Evolutionary conservation across 2,888 invertebrate species (phyloP), one percentile per base, ranked within the genome.

Genomic region (Nezara viridula): DNA sequence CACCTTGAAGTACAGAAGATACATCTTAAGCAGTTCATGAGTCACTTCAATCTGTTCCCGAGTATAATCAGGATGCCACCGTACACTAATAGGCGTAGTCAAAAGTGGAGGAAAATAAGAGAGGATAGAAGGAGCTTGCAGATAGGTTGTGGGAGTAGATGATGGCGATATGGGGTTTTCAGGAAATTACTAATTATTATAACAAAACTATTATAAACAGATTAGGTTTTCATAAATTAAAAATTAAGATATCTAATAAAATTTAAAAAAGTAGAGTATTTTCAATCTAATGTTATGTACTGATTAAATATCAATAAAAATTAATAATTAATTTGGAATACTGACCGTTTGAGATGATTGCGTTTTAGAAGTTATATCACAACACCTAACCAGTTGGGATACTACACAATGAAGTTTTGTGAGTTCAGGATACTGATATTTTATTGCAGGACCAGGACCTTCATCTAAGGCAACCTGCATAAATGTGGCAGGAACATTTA

Each of bases 341-440:
- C 81, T 81, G 5, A 90, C 91, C 32, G 32, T 50, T 81, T 85
- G 90, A 52, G 89, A 91, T 32, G 91, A 91, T 93, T 94, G 95
- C 16, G 90, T 90, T 85, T 95, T 95, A 88, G 94, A 93, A 90
- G 96, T 95, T 90, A 98, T 96, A 94, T 98, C 98, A 94, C 98
- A 98, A 93, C 98, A 98, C 89, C 98, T 96, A 91, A 98, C 95
- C 91, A 99, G 94, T 93, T 96, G 96, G 90, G 98, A 98, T 89
- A 98, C 98, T 91, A 96, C 96, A 93, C 98, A 98, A 93, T 98
- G 98, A 91, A 99, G 94, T 94, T 98, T 98, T 86, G 97, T 97
- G 85, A 98, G 94, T 93, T 99, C 99, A 0, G 98, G 97, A 93
- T 97, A 98, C 93, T 98, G 98, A 93, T 98, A 98, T 93, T 98